Evolutionary conservation across 1,140 invertebrate genomes (phyloP), one percentile per base, ranked within the genome.

Genomic region (Pemphigus obesinymphae): DNA sequence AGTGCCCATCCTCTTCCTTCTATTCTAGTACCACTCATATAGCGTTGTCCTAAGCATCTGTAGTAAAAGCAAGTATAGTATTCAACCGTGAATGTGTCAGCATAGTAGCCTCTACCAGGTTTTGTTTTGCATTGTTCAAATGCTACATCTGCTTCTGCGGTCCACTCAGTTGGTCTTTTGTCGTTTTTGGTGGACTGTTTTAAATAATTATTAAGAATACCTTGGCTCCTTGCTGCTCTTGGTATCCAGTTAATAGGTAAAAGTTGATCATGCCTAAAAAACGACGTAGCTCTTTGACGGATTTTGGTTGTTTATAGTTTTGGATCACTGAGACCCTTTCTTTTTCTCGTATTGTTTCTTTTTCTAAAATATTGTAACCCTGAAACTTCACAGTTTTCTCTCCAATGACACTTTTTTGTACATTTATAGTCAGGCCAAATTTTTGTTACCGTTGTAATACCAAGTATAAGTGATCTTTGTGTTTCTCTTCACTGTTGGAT

Each of bases 211-310:
- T 83, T 83, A 11, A 87, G 83, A 17, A 82, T 76, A 13, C 55
- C 53, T 82, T 87, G 85, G 34, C 66, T 43, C 58, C 85, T 45
- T 10, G 85, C 15, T 17, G 58, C 29, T 29, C 29, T 29, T 23
- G 58, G 58, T 17, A 61, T 58, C 55, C 55, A 58, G 84, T 3
- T 85, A 17, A 85, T 76, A 82, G n/a, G n/a, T 87, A 88, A 84
- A 86, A 88, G 66, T 88, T 88, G 0, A 87, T 68, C 84, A 87
- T 86, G 0, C 86, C 88, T 4, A 89, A 66, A 82, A 89, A 89
- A 11, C 85, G 75, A 34, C 87, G 80, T 23, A 84, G 73, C 4
- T 82, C 37, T 31, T 58, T 20, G n/a, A 82, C 50, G 13, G 75
- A 83, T 0, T 34, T 40, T 4, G 80, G 84, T 10, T 23, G 29